These are phyloP conservation scores for Danio albolineatus DNA, from an alignment of 2,797 vertebrate genomes.

Conservation along the genomic window DNA sequence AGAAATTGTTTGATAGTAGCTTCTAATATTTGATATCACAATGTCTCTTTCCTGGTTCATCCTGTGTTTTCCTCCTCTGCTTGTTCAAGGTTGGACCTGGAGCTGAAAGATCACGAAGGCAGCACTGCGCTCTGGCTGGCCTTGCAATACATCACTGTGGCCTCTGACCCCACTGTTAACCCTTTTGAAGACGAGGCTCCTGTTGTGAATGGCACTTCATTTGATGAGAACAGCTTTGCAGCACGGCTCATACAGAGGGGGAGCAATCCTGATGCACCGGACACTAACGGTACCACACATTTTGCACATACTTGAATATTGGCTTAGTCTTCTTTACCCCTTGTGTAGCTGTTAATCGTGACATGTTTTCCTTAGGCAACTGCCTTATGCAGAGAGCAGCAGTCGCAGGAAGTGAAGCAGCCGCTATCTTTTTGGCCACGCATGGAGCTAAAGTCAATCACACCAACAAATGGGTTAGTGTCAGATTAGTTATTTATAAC, in stretches of 20 bases:
- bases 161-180: slow-evolving; percentile 91
- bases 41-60: too few relatives aligned
- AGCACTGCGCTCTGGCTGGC: slow-evolving; percentile 96
- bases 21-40: too few relatives aligned
- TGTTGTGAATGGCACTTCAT: slow-evolving; percentile 94
- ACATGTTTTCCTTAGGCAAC: slow-evolving; percentile 78
- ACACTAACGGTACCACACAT: slow-evolving; percentile 83
- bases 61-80: not conserved
- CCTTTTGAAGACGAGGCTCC: slow-evolving; percentile 90
- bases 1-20: too few relatives aligned
- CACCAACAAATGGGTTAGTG: slow-evolving; percentile 92
- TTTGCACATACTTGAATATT: not conserved
- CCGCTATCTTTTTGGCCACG: slow-evolving; percentile 93
- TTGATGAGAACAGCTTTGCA: slow-evolving; percentile 96
- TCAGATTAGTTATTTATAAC: not conserved
- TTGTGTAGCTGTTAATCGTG: not conserved
- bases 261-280: slow-evolving; percentile 93
- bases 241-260: slow-evolving; percentile 92
- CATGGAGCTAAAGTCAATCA: slow-evolving; percentile 95
- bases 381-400: slow-evolving; percentile 95
- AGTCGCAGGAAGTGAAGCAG: slow-evolving; percentile 88
- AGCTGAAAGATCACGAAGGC: slow-evolving; percentile 95
- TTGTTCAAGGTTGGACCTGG: slow-evolving; percentile 87
- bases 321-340: not conserved
- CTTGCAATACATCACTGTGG: slow-evolving; percentile 92